Conservation (phyloP, 2,888 invertebrate genomes). For the Heliothis peltigera region DNA sequence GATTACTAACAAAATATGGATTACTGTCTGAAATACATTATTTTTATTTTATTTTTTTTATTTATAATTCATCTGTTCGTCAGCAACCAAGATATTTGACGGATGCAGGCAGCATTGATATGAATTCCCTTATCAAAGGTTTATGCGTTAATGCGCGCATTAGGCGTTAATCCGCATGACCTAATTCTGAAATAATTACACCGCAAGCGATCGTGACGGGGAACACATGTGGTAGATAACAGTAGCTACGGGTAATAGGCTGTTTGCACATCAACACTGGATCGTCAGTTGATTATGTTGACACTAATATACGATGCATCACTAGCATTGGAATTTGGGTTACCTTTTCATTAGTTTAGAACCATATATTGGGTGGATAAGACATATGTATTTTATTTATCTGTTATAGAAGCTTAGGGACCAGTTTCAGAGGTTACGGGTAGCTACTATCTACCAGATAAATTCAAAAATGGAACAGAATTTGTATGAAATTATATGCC, state of each 20-base stretch:
- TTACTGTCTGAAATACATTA: too few species aligned
- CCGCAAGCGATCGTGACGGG: slow-evolving; percentile 42
- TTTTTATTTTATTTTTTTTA: too few species aligned
- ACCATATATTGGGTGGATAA: too few species aligned
- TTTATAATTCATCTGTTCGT: too few species aligned
- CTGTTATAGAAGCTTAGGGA: too few species aligned
- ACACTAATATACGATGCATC: neutral
- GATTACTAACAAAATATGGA: too few species aligned
- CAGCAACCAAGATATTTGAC: slow-evolving; percentile 20
- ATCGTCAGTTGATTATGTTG: neutral
- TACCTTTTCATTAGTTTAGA: neutral
- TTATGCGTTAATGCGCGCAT: slow-evolving; percentile 38
- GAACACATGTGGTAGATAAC: slow-evolving; percentile 34
- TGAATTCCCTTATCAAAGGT: slow-evolving; percentile 47
- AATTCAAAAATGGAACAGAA: too few species aligned
- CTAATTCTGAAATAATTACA: slow-evolving; percentile 48
- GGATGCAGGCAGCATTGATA: slow-evolving; percentile 28
- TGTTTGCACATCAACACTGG: slow-evolving; percentile 10
- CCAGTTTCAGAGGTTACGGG: too few species aligned
- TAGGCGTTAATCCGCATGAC: slow-evolving; percentile 51
- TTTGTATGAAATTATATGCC: too few species aligned
- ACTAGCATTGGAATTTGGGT: neutral
- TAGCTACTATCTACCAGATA: too few species aligned
- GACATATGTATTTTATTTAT: too few species aligned
- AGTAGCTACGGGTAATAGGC: slow-evolving; percentile 16